A percentile compares a stretch with the other conserved stretches of the same genome.
phyloP scores from a whole-genome alignment of 2,113 vertebrate genomes.

The Helogale parvula region DNA sequence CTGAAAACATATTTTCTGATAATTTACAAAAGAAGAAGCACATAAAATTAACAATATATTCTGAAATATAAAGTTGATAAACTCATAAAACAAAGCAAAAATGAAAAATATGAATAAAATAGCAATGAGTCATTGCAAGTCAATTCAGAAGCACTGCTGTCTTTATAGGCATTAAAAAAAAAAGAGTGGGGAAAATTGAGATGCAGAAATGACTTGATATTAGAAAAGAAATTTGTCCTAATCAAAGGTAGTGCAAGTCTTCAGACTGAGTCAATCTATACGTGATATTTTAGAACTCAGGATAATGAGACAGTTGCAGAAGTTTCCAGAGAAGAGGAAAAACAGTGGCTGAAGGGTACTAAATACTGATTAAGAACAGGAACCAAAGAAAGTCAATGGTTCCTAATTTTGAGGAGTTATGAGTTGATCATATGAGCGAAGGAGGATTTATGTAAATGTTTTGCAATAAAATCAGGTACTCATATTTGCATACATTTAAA shows the following conservation, averaged over 20 bases:
- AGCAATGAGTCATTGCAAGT: background rate
- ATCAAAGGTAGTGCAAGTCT: background rate
- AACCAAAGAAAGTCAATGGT: background rate
- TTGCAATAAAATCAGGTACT: background rate
- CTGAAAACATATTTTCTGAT: background rate
- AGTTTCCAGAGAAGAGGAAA: background rate
- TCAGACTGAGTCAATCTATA: background rate
- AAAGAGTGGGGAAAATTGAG: background rate
- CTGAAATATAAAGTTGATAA: background rate
- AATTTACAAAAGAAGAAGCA: background rate
- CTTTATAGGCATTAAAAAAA: conserved; percentile 25
- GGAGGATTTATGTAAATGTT: background rate
- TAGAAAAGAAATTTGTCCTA: background rate
- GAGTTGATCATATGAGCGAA: background rate
- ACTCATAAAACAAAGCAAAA: background rate
- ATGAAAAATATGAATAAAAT: background rate
- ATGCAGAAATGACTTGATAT: background rate
- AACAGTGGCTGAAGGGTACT: background rate
- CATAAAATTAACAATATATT: background rate
- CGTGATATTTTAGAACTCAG: background rate
- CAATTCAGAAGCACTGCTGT: background rate
- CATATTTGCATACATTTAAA: background rate
- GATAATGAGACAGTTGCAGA: background rate
- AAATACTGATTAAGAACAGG: background rate
- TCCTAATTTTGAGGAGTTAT: background rate